A percentile compares a stretch with the other conserved stretches of the same genome.
phyloP scores from a whole-genome alignment of 2,797 vertebrate species.

The Thalassophryne amazonica region DNA sequence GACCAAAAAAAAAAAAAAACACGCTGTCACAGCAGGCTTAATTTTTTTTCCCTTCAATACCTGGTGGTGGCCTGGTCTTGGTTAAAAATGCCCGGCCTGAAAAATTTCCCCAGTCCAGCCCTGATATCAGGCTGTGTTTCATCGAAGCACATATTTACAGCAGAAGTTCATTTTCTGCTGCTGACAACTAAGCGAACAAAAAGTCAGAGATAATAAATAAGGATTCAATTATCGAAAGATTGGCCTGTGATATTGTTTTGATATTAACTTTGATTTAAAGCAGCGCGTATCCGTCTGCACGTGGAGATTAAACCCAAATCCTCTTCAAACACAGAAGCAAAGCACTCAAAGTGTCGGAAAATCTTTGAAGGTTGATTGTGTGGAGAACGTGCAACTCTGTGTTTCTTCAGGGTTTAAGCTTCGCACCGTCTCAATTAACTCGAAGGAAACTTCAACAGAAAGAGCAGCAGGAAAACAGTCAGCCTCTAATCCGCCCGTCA shows the following conservation, averaged over 20 bases:
- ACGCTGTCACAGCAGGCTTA: too few relatives aligned
- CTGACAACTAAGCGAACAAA: conserved; percentile 31
- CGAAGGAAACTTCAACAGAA: conserved; percentile 39
- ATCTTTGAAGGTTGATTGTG: neutral
- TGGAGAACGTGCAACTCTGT: neutral
- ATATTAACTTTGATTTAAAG: conserved; percentile 53
- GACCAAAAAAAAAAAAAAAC: too few relatives aligned
- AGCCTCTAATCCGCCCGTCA: conserved; percentile 48
- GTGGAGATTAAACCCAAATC: conserved; percentile 62
- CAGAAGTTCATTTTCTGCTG: conserved; percentile 22
- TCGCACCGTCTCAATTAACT: conserved; percentile 31
- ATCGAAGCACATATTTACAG: conserved; percentile 39
- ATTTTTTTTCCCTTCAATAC: too few relatives aligned
- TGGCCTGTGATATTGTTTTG: conserved; percentile 48
- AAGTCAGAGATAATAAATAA: conserved; percentile 41
- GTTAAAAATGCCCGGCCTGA: too few relatives aligned
- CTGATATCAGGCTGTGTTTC: neutral
- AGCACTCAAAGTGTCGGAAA: conserved; percentile 8
- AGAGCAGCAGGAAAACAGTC: conserved; percentile 40
- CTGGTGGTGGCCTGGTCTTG: too few relatives aligned
- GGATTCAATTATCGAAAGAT: conserved; percentile 64
- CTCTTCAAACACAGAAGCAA: conserved; percentile 57
- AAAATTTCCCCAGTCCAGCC: too few relatives aligned
- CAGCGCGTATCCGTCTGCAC: conserved; percentile 12
- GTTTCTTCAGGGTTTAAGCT: conserved; percentile 41